Evolutionary conservation across 2,888 invertebrate genomes (phyloP), one percentile per base, ranked within the genome.

Genomic region (Eristalinus aeneus): DNA sequence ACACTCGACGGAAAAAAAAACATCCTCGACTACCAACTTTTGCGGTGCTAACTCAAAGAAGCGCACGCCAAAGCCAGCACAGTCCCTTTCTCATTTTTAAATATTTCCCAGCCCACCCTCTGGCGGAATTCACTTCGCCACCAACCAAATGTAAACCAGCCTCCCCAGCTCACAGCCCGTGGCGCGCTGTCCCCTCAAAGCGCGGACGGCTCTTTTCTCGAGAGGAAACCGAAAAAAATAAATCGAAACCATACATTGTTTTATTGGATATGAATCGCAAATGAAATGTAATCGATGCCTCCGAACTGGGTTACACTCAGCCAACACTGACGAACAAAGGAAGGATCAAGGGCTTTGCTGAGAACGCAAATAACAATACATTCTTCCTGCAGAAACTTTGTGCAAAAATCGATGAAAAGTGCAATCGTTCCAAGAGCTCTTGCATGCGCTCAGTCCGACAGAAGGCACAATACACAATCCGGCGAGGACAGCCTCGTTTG

Each of bases 381-480:
- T 63, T 16, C 46, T 16, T 53, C 63, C 16, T 36, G 36, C 34
- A 10, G 4, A 56, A n/a, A 64, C 34, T 54, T 16, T 12, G 46
- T 16, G n/a, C 3, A 16, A 34, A 36, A 56, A 74, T 74, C 74
- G 56, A 74, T 74, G 27, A n/a, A 74, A 46, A 65, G 20, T 58
- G 63, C 63, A 64, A 36, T 27, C 53, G 22, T 22, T 53, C 34
- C 34, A n/a, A 54, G 34, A 23, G 46, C 46, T 16, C 46, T 46
- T 16, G 46, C 46, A 46, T 16, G 8, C 2, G 46, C 16, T 46
- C 46, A 46, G 46, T 16, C 39, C 39, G 39, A 39, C 39, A n/a
- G 39, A 39, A 16, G n/a, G n/a, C 16, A 46, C 46, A 46, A 46
- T 46, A 3, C 46, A 46, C 27, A 27, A 27, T 27, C 27, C 27